phyloP scores from a whole-genome alignment of 2,797 vertebrate species.

The Lutra lutra region DNA sequence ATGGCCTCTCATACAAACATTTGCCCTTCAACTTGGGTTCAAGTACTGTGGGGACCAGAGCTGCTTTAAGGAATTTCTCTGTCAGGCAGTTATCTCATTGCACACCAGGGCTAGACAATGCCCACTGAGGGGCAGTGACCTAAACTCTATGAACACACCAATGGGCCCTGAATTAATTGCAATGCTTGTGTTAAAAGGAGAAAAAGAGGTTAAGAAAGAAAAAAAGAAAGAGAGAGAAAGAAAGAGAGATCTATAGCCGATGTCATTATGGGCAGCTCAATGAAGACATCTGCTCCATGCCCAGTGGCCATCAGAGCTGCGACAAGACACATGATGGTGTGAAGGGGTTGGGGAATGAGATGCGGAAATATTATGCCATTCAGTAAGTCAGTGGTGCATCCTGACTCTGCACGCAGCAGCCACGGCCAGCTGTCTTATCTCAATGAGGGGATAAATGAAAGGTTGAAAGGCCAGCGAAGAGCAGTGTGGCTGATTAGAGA shows the following conservation, averaged over 20 bases:
- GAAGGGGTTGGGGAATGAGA: not conserved
- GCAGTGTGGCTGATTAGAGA: conserved; percentile 59
- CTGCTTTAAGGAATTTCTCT: conserved; percentile 13
- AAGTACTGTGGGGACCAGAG: not conserved
- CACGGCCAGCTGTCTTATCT: conserved; percentile 10
- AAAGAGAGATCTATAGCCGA: not conserved
- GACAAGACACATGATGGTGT: not conserved
- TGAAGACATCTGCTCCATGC: conserved; percentile 57
- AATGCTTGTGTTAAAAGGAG: conserved; percentile 42
- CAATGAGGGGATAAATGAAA: not conserved
- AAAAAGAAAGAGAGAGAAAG: not conserved
- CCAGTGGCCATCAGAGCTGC: not conserved
- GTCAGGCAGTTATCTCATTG: conserved; percentile 38
- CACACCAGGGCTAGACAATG: not conserved
- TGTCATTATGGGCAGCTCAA: conserved; percentile 9
- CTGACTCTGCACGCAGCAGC: not conserved
- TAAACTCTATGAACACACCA: conserved; percentile 1
- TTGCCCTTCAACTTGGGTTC: not conserved
- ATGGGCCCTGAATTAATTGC: not conserved
- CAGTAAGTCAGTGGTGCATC: conserved; percentile 24
- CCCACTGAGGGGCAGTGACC: not conserved
- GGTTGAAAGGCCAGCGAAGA: conserved; percentile 56
- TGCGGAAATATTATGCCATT: not conserved
- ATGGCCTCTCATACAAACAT: not conserved
- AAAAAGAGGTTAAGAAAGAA: not conserved